Base-by-base conservation (phyloP, 2,888 invertebrate species). In the Acleris sparsana region DNA sequence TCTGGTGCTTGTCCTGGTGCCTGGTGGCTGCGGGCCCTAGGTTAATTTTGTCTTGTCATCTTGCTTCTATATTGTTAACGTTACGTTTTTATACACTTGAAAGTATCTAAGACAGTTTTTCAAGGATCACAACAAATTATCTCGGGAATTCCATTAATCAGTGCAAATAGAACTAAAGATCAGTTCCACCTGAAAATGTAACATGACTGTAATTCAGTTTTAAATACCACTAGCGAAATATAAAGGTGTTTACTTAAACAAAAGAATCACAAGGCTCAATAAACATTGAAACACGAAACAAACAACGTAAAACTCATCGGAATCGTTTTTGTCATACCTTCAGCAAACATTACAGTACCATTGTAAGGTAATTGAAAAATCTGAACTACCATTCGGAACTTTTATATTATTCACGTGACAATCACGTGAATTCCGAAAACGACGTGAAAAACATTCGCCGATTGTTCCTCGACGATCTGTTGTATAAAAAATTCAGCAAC, bases 361-460 rank as follows among this genome's bases (percentile, higher is more conserved):
- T 90, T 90, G 88, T 88, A 80, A 83, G 83, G 84, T 92, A 91
- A 92, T 92, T 90, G 90, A 89, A 91, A 89, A 92, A 86, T 89
- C 82, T 80, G 80, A 87, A 87, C 87, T 86, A 88, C 87, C 78
- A 80, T 76, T 80, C 72, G 73, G 72, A 66, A 71, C 70, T 69
- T 69, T 83, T 92, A 71, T 78, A 91, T 89, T 88, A 92, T 92
- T 92, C 87, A 92, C 74, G 74, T 74, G 84, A 89, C 91, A 92
- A 91, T 92, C 89, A 89, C 77, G 87, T 85, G 86, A 80, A 88
- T 85, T 82, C 79, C 83, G 87, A 91, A 91, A 92, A 88, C 89
- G 88, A 87, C 75, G 79, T 80, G 86, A 87, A 90, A 88, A 91
- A 88, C 87, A 83, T 71, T 72, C 74, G 74, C 62, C 83, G 83